Evolutionary conservation across 2,797 vertebrate species (phyloP), one percentile per base, ranked within the genome.

Genomic region (Lagocephalus sceleratus): DNA sequence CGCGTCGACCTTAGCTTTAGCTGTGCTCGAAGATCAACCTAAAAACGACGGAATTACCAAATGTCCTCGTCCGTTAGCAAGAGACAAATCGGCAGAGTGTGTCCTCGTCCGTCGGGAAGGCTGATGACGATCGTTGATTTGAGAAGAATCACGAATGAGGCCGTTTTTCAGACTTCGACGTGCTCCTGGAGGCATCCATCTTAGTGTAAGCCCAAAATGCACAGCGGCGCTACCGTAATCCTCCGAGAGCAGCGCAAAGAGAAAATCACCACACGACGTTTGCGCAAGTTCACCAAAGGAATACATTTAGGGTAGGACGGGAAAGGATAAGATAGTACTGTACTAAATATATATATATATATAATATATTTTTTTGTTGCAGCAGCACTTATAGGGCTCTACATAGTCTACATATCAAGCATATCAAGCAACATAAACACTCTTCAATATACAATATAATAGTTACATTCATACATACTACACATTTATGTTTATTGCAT

Each of bases 131-230:
- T 12, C 12, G 12, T 35, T 35, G 32, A 14, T 14, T 12, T 35
- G 32, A 11, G 14, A 35, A 35, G 11, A 35, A 14, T 35, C 32
- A 35, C 32, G 32, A 10, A 12, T 14, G 60, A 52, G 47, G 12
- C 1, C 38, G 25, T 73, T 73, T 76, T 57, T 71, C 46, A 40
- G 7, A 6, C 2, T 46, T 58, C 47, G 0, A 52, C 83, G 60
- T 64, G 78, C 2, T 0, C 0, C 5, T 1, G 51, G 60, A 3
- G 32, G 63, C 70, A 12, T 72, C 85, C 85, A 84, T 87, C 60
- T 88, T 82, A 53, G 45, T 44, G 0, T 6, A 16, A 48, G 5
- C 85, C 89, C 89, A 87, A 48, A 78, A 84, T 86, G 78, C 89
- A 81, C 2, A 9, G 81, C 82, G 63, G 2, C 1, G 7, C 3